Conservation (phyloP, 2,888 invertebrate genomes). For the Hesperia comma region DNA sequence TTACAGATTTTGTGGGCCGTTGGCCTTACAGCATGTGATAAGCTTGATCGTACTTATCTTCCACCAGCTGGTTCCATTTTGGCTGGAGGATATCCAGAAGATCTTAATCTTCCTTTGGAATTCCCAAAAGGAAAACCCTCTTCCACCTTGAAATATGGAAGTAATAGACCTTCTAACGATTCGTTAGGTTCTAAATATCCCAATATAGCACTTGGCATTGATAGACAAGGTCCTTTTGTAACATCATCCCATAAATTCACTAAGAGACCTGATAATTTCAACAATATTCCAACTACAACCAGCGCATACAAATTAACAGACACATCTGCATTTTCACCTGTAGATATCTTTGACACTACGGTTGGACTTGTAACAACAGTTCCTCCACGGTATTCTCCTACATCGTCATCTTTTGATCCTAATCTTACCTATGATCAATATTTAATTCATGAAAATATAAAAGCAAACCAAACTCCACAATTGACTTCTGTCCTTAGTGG, state of each 20-base stretch:
- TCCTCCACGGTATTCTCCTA: neutral
- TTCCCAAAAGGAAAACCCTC: conserved; percentile 51
- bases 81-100: conserved; percentile 61
- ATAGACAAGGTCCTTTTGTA: conserved; percentile 42
- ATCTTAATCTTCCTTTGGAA: conserved; percentile 58
- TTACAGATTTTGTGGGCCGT: conserved; percentile 63
- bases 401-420: neutral
- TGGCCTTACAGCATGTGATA: conserved; percentile 58
- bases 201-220: conserved; percentile 45
- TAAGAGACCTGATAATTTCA: neutral
- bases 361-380: neutral
- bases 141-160: conserved; percentile 19
- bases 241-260: neutral
- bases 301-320: conserved; percentile 1
- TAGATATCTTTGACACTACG: conserved; percentile 4
- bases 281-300: conserved; percentile 16
- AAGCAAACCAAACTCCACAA: neutral
- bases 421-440: neutral
- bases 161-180: neutral
- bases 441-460: conserved; percentile 3
- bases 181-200: conserved; percentile 10
- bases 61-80: conserved; percentile 67
- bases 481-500: neutral
- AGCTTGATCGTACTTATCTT: conserved; percentile 65
- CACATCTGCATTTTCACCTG: conserved; percentile 11